Percentiles rank a stretch among this genome's conserved stretches.
These are phyloP conservation scores for Pardosa pseudoannulata DNA, from an alignment of 2,888 invertebrate genomes.

Conservation along the genomic window DNA sequence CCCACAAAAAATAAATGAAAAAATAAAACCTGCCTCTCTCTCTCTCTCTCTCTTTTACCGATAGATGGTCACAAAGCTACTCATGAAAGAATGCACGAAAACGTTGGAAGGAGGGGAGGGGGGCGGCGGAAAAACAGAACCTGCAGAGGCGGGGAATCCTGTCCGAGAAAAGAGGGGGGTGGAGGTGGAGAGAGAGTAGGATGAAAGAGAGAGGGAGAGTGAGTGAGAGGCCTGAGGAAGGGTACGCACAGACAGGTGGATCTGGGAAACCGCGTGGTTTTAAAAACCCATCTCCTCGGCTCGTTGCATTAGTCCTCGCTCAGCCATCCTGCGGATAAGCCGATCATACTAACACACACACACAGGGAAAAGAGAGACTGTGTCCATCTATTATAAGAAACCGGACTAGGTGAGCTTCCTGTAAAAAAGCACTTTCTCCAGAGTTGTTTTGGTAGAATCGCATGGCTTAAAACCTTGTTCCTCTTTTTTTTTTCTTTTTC, in stretches of 20 bases:
- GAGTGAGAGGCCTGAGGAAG: constrained; percentile 43
- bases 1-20: constrained; percentile 22
- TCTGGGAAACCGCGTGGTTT: constrained; percentile 58
- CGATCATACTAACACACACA: neutral
- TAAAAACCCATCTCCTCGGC: constrained; percentile 63
- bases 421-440: constrained; percentile 14
- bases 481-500: constrained; percentile 5
- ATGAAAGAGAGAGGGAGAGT: constrained; percentile 51
- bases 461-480: constrained; percentile 37
- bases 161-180: constrained; percentile 23
- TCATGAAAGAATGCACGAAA: constrained; percentile 18
- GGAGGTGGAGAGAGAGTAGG: constrained; percentile 30
- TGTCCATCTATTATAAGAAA: constrained; percentile 13
- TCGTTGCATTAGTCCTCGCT: constrained; percentile 29
- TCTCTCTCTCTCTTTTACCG: neutral
- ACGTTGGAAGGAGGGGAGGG: neutral
- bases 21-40: constrained; percentile 17
- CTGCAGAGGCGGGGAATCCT: constrained; percentile 37
- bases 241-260: constrained; percentile 55
- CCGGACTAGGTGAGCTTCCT: constrained; percentile 24
- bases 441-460: constrained; percentile 41
- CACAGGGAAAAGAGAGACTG: neutral
- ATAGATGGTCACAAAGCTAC: constrained; percentile 4
- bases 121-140: neutral
- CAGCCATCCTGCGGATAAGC: constrained; percentile 20